Percentiles rank a stretch among this genome's conserved stretches.
phyloP scores from a whole-genome alignment of 2,797 vertebrate genomes.

The Rhabdophis nuchalis region DNA sequence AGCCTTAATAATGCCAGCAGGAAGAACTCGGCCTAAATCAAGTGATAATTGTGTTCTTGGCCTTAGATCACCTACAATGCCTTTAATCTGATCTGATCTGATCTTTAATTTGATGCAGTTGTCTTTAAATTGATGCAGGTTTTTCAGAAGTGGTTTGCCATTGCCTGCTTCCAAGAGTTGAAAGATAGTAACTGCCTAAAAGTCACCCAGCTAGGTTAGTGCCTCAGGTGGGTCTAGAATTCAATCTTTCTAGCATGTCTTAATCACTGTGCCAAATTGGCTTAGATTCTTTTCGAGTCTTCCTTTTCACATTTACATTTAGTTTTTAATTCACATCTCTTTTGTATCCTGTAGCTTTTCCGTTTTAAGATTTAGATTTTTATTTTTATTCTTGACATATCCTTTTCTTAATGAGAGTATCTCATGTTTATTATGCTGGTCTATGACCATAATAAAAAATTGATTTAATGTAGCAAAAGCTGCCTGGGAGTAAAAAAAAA shows the following conservation, averaged over 20 bases:
- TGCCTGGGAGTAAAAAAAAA: not conserved
- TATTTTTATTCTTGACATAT: not conserved
- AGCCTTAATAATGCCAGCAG: not conserved
- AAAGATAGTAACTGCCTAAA: not conserved
- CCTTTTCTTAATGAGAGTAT: not conserved
- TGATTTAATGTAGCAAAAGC: not conserved
- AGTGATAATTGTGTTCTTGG: not conserved
- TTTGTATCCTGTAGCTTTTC: not conserved
- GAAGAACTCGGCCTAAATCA: not conserved
- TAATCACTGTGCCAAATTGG: not conserved
- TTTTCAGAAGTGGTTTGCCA: not conserved
- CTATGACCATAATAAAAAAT: not conserved
- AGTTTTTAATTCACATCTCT: not conserved
- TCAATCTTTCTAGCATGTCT: not conserved
- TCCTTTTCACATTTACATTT: not conserved
- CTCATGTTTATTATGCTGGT: not conserved
- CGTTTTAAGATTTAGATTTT: not conserved
- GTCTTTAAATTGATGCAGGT: not conserved
- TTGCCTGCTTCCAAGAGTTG: not conserved
- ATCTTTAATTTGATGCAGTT: not conserved
- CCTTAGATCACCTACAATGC: not conserved
- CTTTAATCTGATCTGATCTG: not conserved
- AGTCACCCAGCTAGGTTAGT: not conserved
- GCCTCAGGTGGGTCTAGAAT: not conserved
- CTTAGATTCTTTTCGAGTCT: not conserved